Percentiles rank a stretch among this genome's conserved stretches.
These are phyloP conservation scores for Coelogynopora nodosa DNA, from an alignment of 2,888 invertebrate species.

Conservation along the genomic window DNA sequence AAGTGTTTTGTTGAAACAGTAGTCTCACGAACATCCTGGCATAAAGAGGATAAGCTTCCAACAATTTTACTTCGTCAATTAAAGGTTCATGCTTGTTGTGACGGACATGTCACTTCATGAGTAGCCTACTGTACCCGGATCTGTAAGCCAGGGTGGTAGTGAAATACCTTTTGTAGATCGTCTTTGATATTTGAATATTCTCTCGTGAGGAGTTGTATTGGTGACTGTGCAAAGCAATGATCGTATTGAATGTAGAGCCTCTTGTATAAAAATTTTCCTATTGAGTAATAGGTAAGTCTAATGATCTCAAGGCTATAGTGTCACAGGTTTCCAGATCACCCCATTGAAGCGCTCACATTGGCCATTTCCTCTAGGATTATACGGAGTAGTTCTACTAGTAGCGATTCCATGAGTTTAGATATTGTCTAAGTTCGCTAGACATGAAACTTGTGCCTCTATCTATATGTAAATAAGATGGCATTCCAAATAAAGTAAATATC, in stretches of 20 bases:
- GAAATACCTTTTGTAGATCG: constrained; percentile 27
- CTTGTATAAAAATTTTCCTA: constrained; percentile 47
- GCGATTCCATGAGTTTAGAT: constrained; percentile 44
- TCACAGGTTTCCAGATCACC: constrained; percentile 48
- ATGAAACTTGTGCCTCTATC: constrained; percentile 49
- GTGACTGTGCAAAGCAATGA: constrained; percentile 47
- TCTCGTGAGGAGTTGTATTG: constrained; percentile 45
- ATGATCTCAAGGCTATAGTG: constrained; percentile 40
- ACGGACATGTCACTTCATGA: constrained; percentile 46
- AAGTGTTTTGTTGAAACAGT: constrained; percentile 45
- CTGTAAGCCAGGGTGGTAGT: constrained; percentile 39
- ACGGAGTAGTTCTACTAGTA: constrained; percentile 47
- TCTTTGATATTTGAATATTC: constrained; percentile 41
- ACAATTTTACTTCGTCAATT: constrained; percentile 45
- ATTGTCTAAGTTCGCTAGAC: constrained; percentile 46
- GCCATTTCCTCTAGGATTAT: constrained; percentile 48
- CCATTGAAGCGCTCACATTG: constrained; percentile 48
- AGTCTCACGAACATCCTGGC: constrained; percentile 45
- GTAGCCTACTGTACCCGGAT: constrained; percentile 43
- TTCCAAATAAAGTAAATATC: constrained; percentile 49
- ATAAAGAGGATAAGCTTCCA: constrained; percentile 44
- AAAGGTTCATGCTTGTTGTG: constrained; percentile 40
- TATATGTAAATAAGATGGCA: constrained; percentile 48
- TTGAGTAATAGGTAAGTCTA: background rate
- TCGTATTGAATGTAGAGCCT: constrained; percentile 48